Evolutionary conservation across 2,113 vertebrate species (phyloP).

Genomic region (Numida meleagris): DNA sequence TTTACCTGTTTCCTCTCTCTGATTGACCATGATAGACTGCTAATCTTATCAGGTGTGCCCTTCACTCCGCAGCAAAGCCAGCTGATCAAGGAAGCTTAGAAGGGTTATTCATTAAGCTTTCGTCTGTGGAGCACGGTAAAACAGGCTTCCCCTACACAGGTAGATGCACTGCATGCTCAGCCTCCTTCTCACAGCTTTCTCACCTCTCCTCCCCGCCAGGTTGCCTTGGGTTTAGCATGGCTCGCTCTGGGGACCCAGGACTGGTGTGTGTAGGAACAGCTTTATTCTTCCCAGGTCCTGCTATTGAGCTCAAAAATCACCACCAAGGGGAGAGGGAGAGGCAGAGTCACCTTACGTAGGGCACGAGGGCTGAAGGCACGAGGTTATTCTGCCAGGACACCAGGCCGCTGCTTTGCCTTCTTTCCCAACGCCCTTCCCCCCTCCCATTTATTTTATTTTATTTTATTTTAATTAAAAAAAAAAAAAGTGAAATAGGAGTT

Average conservation of each 20-base stretch:
- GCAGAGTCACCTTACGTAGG: background rate
- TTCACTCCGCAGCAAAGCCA: conserved; percentile 21
- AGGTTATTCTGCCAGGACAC: background rate
- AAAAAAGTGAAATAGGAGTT: background rate
- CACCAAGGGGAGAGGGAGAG: background rate
- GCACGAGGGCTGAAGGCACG: background rate
- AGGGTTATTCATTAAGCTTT: conserved; percentile 9
- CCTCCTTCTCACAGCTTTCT: background rate
- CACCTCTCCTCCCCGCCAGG: background rate
- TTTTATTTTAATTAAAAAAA: background rate
- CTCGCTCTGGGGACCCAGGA: background rate
- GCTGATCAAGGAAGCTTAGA: conserved; percentile 15
- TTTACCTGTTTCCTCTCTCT: background rate
- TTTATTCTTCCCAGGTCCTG: background rate
- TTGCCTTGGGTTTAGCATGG: background rate
- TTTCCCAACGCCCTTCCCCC: background rate
- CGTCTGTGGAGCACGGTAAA: background rate
- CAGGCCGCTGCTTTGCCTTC: background rate
- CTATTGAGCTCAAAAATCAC: background rate
- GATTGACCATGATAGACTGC: background rate
- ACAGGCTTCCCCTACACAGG: background rate
- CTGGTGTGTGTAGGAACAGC: background rate
- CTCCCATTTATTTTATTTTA: background rate
- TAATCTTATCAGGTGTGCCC: conserved; percentile 49
- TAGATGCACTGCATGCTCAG: background rate